Evolutionary conservation across 2,113 vertebrate genomes (phyloP).

Genomic region (Sapayoa aenigma): DNA sequence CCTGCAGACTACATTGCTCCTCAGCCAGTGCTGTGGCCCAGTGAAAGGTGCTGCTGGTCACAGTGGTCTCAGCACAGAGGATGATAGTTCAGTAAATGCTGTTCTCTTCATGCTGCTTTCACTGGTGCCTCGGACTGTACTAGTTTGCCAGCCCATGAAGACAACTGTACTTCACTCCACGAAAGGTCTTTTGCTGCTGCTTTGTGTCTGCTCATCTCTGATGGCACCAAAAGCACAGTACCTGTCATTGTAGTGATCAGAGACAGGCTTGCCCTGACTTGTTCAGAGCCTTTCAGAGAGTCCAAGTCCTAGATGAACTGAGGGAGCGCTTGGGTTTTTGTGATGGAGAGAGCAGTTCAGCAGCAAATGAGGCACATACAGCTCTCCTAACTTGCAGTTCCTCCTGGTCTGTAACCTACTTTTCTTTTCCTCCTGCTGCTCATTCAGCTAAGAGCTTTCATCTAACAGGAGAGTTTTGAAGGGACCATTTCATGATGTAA

Average conservation of each 20-base stretch:
- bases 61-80: neutral
- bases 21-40: neutral
- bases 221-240: neutral
- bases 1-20: neutral
- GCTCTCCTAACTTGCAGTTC: conserved; percentile 38
- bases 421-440: conserved; percentile 54
- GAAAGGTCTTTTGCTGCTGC: conserved; percentile 29
- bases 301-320: neutral
- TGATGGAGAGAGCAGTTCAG: conserved; percentile 16
- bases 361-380: conserved; percentile 13
- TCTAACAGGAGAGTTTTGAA: conserved; percentile 36
- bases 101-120: neutral
- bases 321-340: conserved; percentile 2
- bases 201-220: neutral
- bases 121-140: neutral
- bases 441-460: conserved; percentile 40
- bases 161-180: neutral
- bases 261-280: neutral
- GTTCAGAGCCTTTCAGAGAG: conserved; percentile 24
- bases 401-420: conserved; percentile 59
- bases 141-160: neutral
- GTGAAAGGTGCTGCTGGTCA: neutral
- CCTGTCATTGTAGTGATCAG: neutral
- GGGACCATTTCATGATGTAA: conserved; percentile 14
- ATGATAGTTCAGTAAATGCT: neutral